A percentile compares a stretch with the other conserved stretches of the same genome.
phyloP scores from a whole-genome alignment of 2,888 invertebrate genomes.

The Campopleginae sp. region DNA sequence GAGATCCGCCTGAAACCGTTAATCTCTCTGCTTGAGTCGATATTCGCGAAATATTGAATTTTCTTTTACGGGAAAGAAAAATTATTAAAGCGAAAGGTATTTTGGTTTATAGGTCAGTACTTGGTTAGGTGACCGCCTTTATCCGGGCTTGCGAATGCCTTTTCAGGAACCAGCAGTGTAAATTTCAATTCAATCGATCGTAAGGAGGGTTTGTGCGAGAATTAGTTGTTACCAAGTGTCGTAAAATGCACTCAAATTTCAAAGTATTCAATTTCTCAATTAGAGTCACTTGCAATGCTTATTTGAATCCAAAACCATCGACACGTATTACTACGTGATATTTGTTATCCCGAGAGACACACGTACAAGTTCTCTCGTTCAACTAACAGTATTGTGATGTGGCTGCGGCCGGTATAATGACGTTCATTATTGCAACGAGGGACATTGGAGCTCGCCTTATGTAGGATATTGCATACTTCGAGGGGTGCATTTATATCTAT shows the following conservation, averaged over 20 bases:
- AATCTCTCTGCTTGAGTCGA: background rate
- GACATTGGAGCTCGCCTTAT: conserved; percentile 41
- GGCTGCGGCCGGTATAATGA: conserved; percentile 42
- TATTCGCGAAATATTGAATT: background rate
- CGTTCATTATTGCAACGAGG: conserved; percentile 56
- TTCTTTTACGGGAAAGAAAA: background rate
- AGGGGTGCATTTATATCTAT: conserved; percentile 1
- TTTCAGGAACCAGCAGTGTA: too few relatives aligned
- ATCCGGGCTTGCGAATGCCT: too few relatives aligned
- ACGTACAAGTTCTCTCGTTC: conserved; percentile 38
- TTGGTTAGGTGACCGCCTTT: too few relatives aligned
- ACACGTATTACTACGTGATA: conserved; percentile 17
- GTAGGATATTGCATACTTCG: conserved; percentile 18
- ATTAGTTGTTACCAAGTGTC: background rate
- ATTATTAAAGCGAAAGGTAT: background rate
- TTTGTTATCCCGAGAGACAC: conserved; percentile 26
- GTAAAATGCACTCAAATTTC: background rate
- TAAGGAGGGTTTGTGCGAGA: background rate
- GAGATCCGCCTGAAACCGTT: background rate
- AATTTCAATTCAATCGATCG: too few relatives aligned
- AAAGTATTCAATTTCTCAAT: conserved; percentile 20
- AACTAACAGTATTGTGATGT: conserved; percentile 30
- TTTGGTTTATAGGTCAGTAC: background rate
- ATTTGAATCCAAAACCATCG: conserved; percentile 9
- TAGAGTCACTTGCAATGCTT: background rate